Evolutionary conservation across 2,797 vertebrate species (phyloP).

Genomic region (Myotis planiceps): DNA sequence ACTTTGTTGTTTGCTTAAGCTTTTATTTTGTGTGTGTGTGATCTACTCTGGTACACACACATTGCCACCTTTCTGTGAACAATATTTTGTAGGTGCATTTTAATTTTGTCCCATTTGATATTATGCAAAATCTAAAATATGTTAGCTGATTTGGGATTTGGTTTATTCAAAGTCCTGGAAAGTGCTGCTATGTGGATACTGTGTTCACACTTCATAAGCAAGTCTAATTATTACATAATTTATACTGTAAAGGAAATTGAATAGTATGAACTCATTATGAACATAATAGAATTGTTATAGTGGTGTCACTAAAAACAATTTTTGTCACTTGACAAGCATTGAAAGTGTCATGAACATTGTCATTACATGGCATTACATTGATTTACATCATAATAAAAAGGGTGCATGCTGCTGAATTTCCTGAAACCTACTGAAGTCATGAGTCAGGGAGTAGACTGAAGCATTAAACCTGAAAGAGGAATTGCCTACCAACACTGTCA

Average conservation of each 20-base stretch:
- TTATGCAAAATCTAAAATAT: neutral
- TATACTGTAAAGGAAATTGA: neutral
- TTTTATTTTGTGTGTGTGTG: neutral
- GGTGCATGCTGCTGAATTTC: neutral
- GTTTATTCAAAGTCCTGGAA: neutral
- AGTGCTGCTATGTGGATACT: neutral
- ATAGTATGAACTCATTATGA: constrained; percentile 14
- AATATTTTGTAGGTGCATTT: neutral
- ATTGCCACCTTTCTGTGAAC: neutral
- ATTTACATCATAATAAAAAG: constrained; percentile 32
- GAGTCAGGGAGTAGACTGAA: neutral
- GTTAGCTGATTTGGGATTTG: neutral
- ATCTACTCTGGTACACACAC: neutral
- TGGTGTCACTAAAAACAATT: neutral
- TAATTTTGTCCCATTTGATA: neutral
- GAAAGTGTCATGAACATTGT: neutral
- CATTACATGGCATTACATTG: neutral
- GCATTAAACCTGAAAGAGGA: neutral
- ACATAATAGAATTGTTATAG: neutral
- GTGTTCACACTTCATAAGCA: neutral
- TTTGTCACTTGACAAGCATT: neutral
- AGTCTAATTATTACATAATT: constrained; percentile 19
- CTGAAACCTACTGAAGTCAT: neutral
- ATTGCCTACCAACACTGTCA: neutral
- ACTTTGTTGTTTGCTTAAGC: neutral